Percentiles rank a stretch among this genome's conserved stretches.
Evolutionary conservation across 2,797 vertebrate species (phyloP).

Genomic region (Psittacula derbiana): DNA sequence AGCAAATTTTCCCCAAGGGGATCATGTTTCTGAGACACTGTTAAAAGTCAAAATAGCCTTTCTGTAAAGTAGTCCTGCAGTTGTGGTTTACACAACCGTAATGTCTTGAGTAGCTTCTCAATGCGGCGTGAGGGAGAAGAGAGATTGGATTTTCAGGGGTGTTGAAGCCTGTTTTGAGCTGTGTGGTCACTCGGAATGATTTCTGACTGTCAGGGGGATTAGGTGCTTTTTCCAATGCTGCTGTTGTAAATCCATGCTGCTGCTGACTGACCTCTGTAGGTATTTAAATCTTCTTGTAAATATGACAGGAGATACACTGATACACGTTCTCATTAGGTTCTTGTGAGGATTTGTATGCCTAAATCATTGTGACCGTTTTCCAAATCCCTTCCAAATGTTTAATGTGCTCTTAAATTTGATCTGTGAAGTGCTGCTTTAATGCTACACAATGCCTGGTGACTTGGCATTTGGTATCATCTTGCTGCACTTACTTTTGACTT

Average conservation of each 20-base stretch:
- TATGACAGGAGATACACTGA: not conserved
- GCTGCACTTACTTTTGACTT: not conserved
- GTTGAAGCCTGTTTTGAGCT: not conserved
- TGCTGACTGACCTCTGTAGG: not conserved
- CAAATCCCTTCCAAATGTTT: not conserved
- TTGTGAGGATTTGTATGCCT: not conserved
- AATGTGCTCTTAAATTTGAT: not conserved
- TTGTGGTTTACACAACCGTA: not conserved
- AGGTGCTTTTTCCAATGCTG: not conserved
- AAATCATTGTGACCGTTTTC: not conserved
- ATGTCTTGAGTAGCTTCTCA: not conserved
- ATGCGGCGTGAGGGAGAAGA: not conserved
- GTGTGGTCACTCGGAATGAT: not conserved
- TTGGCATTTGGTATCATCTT: not conserved
- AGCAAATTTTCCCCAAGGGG: not conserved
- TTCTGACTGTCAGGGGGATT: not conserved
- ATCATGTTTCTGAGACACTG: not conserved
- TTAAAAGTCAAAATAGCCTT: not conserved
- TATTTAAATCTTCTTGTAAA: not conserved
- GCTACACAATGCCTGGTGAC: not conserved
- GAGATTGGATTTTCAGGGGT: not conserved
- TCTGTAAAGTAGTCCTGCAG: not conserved
- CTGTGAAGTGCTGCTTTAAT: not conserved
- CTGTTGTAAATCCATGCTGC: not conserved
- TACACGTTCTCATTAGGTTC: not conserved